Evolutionary conservation across 2,113 vertebrate genomes (phyloP).

Genomic region (Syrmaticus mikado): DNA sequence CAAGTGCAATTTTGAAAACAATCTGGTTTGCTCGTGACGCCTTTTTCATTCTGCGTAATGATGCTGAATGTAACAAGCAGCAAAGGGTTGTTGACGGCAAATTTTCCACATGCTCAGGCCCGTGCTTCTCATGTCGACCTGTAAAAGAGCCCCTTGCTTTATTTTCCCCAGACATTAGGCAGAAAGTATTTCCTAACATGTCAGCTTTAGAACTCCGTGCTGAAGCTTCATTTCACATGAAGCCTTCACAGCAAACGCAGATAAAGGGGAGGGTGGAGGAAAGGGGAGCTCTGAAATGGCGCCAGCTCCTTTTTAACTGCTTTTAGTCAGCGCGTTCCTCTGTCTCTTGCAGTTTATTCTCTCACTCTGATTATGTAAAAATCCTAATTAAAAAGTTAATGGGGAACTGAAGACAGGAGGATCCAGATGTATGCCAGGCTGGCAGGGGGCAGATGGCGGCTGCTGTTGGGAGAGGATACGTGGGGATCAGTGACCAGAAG

Average conservation of each 20-base stretch:
- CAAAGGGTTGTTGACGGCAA: background rate
- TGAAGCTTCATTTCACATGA: background rate
- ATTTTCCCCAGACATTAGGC: background rate
- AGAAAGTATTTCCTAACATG: background rate
- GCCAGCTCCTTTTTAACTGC: background rate
- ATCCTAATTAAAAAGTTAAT: conserved; percentile 19
- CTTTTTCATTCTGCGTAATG: background rate
- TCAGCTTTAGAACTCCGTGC: background rate
- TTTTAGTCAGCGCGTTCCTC: background rate
- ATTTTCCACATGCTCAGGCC: background rate
- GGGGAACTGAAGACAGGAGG: background rate
- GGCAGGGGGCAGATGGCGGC: background rate
- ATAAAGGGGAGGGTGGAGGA: conserved; percentile 23
- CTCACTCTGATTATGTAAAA: background rate
- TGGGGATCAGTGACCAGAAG: conserved; percentile 22
- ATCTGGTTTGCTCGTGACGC: background rate
- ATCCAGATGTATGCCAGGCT: background rate
- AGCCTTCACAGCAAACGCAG: conserved; percentile 34
- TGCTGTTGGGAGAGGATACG: background rate
- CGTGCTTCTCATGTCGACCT: accelerated
- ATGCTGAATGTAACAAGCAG: background rate
- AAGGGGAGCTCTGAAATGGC: background rate
- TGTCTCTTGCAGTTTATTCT: background rate
- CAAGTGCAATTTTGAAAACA: conserved; percentile 45
- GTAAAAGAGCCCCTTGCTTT: background rate